Evolutionary conservation across 1,140 invertebrate species (phyloP).

Genomic region (Drosophila grimshawi): DNA sequence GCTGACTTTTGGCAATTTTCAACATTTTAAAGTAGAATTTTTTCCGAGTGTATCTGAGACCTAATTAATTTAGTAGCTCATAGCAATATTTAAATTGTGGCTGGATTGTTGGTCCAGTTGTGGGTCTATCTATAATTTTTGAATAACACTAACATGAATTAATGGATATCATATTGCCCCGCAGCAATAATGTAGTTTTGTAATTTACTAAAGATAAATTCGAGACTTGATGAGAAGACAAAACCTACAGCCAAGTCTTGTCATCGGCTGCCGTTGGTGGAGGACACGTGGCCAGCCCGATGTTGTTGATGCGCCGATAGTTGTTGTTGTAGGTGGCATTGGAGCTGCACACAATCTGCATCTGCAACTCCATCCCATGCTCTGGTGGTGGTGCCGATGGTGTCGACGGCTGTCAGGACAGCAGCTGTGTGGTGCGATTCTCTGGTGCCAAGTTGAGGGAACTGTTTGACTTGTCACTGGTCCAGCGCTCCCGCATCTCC

Average conservation of each 20-base stretch:
- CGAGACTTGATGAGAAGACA: conserved; percentile 46
- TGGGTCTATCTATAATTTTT: conserved; percentile 8
- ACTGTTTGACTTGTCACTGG: conserved; percentile 32
- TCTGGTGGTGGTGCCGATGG: background rate
- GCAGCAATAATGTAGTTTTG: background rate
- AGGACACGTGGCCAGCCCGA: background rate
- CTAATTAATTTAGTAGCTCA: background rate
- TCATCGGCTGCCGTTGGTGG: conserved; percentile 52
- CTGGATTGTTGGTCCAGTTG: background rate
- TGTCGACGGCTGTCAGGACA: conserved; percentile 60
- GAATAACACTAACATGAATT: conserved; percentile 12
- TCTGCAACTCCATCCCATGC: conserved; percentile 49
- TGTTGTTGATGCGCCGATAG: conserved; percentile 57
- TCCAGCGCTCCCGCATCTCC: conserved; percentile 66
- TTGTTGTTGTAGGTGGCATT: conserved; percentile 67
- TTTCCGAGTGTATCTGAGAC: background rate
- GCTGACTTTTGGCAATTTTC: background rate
- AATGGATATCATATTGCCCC: conserved; percentile 1
- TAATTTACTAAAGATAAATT: conserved; percentile 55
- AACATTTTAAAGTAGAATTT: background rate
- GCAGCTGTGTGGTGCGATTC: conserved; percentile 56
- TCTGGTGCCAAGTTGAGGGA: conserved; percentile 19
- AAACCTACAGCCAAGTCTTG: conserved; percentile 76
- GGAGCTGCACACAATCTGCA: conserved; percentile 53
- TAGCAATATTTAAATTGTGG: background rate